Conservation (phyloP, 2,797 vertebrate species). For the Balearica regulorum region DNA sequence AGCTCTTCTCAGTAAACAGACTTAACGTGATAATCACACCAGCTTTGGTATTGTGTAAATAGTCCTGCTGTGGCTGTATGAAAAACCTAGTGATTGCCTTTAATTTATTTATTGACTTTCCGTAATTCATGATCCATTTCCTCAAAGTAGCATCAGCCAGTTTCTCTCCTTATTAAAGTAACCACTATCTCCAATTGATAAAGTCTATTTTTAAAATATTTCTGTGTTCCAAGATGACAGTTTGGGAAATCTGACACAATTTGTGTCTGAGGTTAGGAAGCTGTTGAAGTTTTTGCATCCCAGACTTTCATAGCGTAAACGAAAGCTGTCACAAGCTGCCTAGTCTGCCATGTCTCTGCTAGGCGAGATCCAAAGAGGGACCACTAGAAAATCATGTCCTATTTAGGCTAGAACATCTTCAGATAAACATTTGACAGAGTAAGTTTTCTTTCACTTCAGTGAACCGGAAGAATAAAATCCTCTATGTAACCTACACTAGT, state of each 20-base stretch:
- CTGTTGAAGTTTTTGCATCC: neutral
- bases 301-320: neutral
- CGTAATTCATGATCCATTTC: neutral
- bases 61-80: neutral
- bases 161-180: neutral
- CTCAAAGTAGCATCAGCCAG: neutral
- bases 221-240: neutral
- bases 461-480: neutral
- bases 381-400: neutral
- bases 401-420: neutral
- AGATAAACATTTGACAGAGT: neutral
- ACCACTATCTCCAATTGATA: neutral
- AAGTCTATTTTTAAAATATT: neutral
- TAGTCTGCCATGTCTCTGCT: neutral
- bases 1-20: neutral
- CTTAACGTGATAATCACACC: neutral
- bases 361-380: neutral
- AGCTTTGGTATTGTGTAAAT: neutral
- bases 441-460: neutral
- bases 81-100: neutral
- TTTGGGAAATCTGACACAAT: neutral
- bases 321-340: neutral
- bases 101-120: slow-evolving; percentile 4
- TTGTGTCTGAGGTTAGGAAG: neutral
- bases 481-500: rapidly evolving